These are phyloP conservation scores for Typhlichthys eigenmanni DNA, from an alignment of 2,797 vertebrate species.

Conservation along the genomic window DNA sequence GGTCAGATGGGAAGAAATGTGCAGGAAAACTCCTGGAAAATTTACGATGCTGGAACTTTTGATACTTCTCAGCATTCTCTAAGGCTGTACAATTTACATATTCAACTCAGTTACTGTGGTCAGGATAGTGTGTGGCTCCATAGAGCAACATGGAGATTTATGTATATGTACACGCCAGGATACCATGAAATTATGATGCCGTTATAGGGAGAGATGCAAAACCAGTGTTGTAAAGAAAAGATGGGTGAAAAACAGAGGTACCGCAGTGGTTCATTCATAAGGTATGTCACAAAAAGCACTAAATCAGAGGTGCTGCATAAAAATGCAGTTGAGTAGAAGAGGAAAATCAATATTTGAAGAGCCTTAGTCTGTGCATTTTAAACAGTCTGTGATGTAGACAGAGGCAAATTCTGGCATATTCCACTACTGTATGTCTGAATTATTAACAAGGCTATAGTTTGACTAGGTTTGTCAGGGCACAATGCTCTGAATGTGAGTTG, in stretches of 20 bases:
- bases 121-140: too few species aligned
- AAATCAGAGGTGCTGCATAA: slow-evolving; percentile 49
- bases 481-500: slow-evolving; percentile 25
- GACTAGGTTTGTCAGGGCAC: slow-evolving; percentile 31
- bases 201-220: background rate
- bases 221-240: background rate
- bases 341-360: slow-evolving; percentile 91
- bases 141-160: too few species aligned
- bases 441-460: slow-evolving; percentile 77
- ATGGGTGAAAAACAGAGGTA: slow-evolving; percentile 10
- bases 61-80: slow-evolving; percentile 14
- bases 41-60: slow-evolving; percentile 2
- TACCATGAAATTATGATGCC: slow-evolving; percentile 44
- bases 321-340: slow-evolving; percentile 48
- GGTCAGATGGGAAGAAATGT: slow-evolving; percentile 73
- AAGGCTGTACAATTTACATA: too few species aligned
- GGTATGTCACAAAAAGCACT: slow-evolving; percentile 24
- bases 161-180: too few species aligned
- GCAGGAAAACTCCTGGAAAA: slow-evolving; percentile 43
- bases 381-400: slow-evolving; percentile 68
- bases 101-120: too few species aligned
- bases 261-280: slow-evolving; percentile 33
- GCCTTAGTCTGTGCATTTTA: slow-evolving; percentile 84
- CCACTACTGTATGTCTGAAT: slow-evolving; percentile 65
- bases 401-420: slow-evolving; percentile 71